Conservation (phyloP, 2,797 vertebrate species). For the Pogonophryne albipinna region DNA sequence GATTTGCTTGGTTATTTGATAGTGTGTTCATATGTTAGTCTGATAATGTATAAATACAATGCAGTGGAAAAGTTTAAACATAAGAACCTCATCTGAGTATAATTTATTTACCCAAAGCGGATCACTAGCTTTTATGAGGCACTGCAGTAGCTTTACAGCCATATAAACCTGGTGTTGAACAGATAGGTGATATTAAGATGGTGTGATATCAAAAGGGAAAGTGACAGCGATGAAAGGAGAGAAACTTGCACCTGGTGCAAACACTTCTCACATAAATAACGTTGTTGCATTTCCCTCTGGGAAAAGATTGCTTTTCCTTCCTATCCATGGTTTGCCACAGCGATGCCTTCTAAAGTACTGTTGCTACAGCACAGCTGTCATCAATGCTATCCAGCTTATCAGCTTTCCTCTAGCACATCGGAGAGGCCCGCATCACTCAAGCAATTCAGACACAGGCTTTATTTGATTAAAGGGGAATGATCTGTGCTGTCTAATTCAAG, state of each 20-base stretch:
- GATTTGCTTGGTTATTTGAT: slow-evolving; percentile 11
- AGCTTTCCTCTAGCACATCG: slow-evolving; percentile 53
- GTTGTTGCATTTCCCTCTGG: slow-evolving; percentile 35
- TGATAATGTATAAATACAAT: slow-evolving; percentile 25
- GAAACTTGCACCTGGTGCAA: slow-evolving; percentile 64
- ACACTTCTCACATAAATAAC: slow-evolving; percentile 49
- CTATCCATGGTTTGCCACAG: slow-evolving; percentile 44
- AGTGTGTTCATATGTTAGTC: background rate
- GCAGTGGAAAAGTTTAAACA: slow-evolving; percentile 20
- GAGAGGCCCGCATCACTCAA: slow-evolving; percentile 48
- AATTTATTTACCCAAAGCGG: slow-evolving; percentile 27
- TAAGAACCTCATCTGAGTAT: slow-evolving; percentile 15
- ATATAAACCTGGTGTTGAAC: slow-evolving; percentile 44
- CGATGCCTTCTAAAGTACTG: slow-evolving; percentile 46
- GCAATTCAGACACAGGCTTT: slow-evolving; percentile 59
- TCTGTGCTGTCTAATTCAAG: slow-evolving; percentile 55
- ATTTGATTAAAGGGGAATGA: slow-evolving; percentile 61
- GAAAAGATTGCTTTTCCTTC: slow-evolving; percentile 34
- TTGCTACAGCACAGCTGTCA: slow-evolving; percentile 65
- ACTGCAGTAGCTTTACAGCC: slow-evolving; percentile 32
- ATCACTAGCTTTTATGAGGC: slow-evolving; percentile 44
- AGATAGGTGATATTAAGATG: slow-evolving; percentile 65
- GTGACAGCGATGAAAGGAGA: slow-evolving; percentile 51
- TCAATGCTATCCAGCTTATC: slow-evolving; percentile 53
- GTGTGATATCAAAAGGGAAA: slow-evolving; percentile 62